Base-by-base conservation (phyloP, 1,140 invertebrate species). In the Drosophila oshimai region DNA sequence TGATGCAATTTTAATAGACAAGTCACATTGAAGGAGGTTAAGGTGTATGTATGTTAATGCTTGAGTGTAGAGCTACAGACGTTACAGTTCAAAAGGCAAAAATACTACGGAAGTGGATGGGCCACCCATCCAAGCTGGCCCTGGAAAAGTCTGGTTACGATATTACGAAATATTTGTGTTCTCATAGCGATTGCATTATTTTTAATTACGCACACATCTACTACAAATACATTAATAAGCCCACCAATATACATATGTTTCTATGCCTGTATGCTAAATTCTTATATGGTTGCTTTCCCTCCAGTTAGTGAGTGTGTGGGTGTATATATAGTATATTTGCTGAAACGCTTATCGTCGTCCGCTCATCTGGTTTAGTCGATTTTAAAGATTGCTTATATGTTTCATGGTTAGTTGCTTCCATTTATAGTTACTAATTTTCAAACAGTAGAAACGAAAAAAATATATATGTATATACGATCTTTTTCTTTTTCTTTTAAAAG, bases 11-110 rank as follows among this genome's bases (percentile, higher is more conserved):
- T 74, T 73, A 87, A 81, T 87, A 87, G 81, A 87, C 81, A 87
- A 87, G 81, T 87, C 81, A 87, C 81, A 87, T 87, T 87, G 76
- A 87, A 87, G 81, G 81, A 86, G 81, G 81, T 86, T 86, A 71
- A 60, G 33, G 20, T 65, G 20, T 65, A 46, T 55, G 18, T 68
- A 29, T 55, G 31, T 39, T 33, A 67, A 36, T 75, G 62, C 34
- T 28, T 54, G 12, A 45, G 53, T 61, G 34, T 47, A 61, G 45
- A 49, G 72, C 67, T 57, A 68, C 41, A 74, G 69, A 78, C 68
- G 75, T 70, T 70, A 70, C 50, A 60, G 58, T 65, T 65, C 26
- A 26, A 60, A 65, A 65, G 61, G 61, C 61, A 73, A 62, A 55
- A 73, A 53, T 60, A 73, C 70, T 73, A 73, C 70, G 47, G 42